A percentile compares a stretch with the other conserved stretches of the same genome.
phyloP scores from a whole-genome alignment of 1,140 invertebrate genomes.

The Drosophila jambulina region DNA sequence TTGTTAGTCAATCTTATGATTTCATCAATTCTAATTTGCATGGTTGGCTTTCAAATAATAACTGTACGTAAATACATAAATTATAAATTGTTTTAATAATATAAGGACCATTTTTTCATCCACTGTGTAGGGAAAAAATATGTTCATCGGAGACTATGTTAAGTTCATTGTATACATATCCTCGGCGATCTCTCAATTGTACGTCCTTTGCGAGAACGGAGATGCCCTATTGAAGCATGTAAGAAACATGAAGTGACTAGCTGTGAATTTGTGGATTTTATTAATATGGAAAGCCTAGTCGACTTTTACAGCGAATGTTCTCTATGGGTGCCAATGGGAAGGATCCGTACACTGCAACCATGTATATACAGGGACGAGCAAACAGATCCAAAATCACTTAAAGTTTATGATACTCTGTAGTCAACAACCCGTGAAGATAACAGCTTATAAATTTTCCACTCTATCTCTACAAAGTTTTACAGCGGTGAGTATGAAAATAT shows the following conservation, averaged over 20 bases:
- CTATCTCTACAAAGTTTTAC: slow-evolving; percentile 79
- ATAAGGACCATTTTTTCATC: not conserved
- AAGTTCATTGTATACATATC: slow-evolving; percentile 80
- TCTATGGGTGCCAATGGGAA: slow-evolving; percentile 77
- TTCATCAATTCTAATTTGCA: slow-evolving; percentile 79
- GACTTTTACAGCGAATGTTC: slow-evolving; percentile 59
- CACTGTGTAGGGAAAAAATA: slow-evolving; percentile 58
- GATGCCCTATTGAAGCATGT: slow-evolving; percentile 74
- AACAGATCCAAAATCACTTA: slow-evolving; percentile 58
- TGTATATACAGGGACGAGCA: slow-evolving; percentile 18
- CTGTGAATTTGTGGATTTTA: not conserved
- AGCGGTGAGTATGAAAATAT: slow-evolving; percentile 48
- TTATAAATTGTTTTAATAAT: not conserved
- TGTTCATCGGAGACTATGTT: slow-evolving; percentile 79
- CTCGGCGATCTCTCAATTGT: slow-evolving; percentile 73
- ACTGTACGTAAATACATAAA: slow-evolving; percentile 58
- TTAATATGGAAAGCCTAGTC: slow-evolving; percentile 42
- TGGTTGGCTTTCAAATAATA: slow-evolving; percentile 83
- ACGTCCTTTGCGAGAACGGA: slow-evolving; percentile 77
- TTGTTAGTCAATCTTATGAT: slow-evolving; percentile 74
- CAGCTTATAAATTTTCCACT: slow-evolving; percentile 80
- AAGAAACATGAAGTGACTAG: slow-evolving; percentile 1
- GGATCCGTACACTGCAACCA: not conserved
- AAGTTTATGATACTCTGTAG: slow-evolving; percentile 77
- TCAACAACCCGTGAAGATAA: slow-evolving; percentile 75